Base-by-base conservation (phyloP, 2,888 invertebrate genomes). In the Palloptera scutellata region DNA sequence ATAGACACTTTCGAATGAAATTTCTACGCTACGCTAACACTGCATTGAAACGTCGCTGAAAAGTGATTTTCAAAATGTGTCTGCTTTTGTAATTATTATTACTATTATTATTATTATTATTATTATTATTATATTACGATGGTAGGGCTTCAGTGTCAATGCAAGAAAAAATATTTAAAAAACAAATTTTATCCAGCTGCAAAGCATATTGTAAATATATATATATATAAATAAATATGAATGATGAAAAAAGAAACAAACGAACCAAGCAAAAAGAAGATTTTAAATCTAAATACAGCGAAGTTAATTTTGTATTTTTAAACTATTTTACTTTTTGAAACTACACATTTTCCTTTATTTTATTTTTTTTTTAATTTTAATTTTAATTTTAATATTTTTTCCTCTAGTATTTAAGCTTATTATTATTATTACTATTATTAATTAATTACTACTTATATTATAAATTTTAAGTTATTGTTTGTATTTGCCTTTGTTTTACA, bases 131-230 rank as follows among this genome's bases (percentile, higher is more conserved):
- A 61, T 15, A 42, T 19, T 48, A 61, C 15, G n/a, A 48, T 51
- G 30, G 30, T 48, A 60, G 30, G 40, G 52, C 40, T 40, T 48
- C 53, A 45, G 48, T 15, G 57, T 48, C 57, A 43, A 79, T 75
- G 76, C 76, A 77, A 77, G n/a, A 73, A 77, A 72, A 74, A 73
- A 77, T 70, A 75, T 72, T 19, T 74, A 71, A 61, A 74, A 71
- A 51, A 61, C 61, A 53, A 57, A 61, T 66, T 55, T 30, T 19
- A 15, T 40, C 61, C 64, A 60, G 45, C 42, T n/a, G 59, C 19
- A 57, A 57, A 65, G 62, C 59, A 48, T 66, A 67, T 54, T 45
- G 64, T 20, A 40, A 40, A 67, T 58, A 40, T 15, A 12, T 40
- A 20, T 4, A 55, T 54, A 55, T 17, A 54, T 57, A 55, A 30